These are phyloP conservation scores for Tineola bisselliella DNA, from an alignment of 2,888 invertebrate species.

Conservation along the genomic window DNA sequence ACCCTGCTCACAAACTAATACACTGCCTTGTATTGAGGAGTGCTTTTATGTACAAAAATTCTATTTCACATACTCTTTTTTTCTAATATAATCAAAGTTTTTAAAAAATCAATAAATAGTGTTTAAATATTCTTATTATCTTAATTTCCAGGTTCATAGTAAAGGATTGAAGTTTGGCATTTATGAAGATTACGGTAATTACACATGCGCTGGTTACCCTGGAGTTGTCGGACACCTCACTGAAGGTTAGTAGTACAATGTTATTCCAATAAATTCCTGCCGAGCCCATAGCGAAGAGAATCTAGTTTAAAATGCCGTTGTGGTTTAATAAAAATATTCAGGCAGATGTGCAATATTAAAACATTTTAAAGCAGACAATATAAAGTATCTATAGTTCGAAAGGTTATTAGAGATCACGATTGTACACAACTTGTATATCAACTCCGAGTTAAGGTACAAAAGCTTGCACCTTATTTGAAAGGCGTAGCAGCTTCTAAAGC, in stretches of 20 bases:
- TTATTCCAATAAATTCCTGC: neutral
- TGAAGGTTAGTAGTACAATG: constrained; percentile 41
- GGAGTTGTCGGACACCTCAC: constrained; percentile 89
- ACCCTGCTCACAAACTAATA: too few relatives aligned
- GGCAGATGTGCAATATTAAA: too few relatives aligned
- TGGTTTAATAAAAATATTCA: too few relatives aligned
- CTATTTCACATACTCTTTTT: too few relatives aligned
- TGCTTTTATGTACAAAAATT: too few relatives aligned
- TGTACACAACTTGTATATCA: neutral
- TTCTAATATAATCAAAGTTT: too few relatives aligned
- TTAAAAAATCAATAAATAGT: too few relatives aligned
- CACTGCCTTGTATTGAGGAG: too few relatives aligned
- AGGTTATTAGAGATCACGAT: neutral
- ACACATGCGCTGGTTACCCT: constrained; percentile 97
- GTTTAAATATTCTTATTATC: neutral
- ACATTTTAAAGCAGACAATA: neutral
- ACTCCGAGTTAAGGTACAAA: too few relatives aligned
- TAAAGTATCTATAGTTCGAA: neutral
- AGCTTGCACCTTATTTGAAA: too few relatives aligned
- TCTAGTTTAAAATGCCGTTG: neutral
- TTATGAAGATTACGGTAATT: constrained; percentile 97
- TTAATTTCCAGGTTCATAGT: constrained; percentile 79
- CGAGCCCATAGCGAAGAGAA: neutral
- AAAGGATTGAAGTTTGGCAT: constrained; percentile 96
- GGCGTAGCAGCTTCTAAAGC: too few relatives aligned